Conservation (phyloP, 2,113 vertebrate species). For the Eulemur rufifrons region DNA sequence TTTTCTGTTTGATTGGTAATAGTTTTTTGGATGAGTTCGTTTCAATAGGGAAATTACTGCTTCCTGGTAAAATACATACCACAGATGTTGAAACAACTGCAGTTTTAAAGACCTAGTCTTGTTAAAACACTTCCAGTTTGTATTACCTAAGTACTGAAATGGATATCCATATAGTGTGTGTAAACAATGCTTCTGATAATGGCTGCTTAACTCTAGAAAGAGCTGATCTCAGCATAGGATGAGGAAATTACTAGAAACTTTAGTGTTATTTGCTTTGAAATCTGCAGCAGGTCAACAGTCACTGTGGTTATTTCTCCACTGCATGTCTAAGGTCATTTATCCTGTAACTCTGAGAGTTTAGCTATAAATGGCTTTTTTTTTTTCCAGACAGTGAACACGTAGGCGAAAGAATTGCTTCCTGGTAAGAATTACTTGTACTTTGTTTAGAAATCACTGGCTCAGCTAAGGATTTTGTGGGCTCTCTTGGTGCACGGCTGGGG, state of each 20-base stretch:
- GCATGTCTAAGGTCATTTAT: slow-evolving; percentile 68
- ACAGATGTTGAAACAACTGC: slow-evolving; percentile 77
- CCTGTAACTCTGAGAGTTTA: slow-evolving; percentile 62
- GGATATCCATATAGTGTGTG: slow-evolving; percentile 36
- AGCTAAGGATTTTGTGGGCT: slow-evolving; percentile 27
- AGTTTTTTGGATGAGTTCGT: slow-evolving; percentile 57
- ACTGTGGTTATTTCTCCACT: slow-evolving; percentile 39
- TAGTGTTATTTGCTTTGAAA: slow-evolving; percentile 77
- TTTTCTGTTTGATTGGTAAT: slow-evolving; percentile 75
- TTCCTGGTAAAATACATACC: slow-evolving; percentile 74
- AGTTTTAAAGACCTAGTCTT: slow-evolving; percentile 72
- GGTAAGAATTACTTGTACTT: slow-evolving; percentile 51
- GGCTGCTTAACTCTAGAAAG: slow-evolving; percentile 76
- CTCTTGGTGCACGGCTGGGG: not conserved
- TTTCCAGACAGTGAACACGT: slow-evolving; percentile 54
- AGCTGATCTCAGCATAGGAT: slow-evolving; percentile 77
- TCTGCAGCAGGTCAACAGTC: slow-evolving; percentile 77
- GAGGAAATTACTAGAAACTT: slow-evolving; percentile 74
- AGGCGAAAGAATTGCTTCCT: slow-evolving; percentile 78
- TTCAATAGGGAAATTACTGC: slow-evolving; percentile 73
- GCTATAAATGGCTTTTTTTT: slow-evolving; percentile 77
- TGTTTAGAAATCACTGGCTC: slow-evolving; percentile 56
- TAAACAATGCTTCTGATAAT: slow-evolving; percentile 77
- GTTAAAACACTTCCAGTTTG: slow-evolving; percentile 65
- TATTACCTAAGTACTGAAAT: slow-evolving; percentile 67